A percentile compares a stretch with the other conserved stretches of the same genome.
Evolutionary conservation across 2,888 invertebrate species (phyloP).

Genomic region (Nineta flava): DNA sequence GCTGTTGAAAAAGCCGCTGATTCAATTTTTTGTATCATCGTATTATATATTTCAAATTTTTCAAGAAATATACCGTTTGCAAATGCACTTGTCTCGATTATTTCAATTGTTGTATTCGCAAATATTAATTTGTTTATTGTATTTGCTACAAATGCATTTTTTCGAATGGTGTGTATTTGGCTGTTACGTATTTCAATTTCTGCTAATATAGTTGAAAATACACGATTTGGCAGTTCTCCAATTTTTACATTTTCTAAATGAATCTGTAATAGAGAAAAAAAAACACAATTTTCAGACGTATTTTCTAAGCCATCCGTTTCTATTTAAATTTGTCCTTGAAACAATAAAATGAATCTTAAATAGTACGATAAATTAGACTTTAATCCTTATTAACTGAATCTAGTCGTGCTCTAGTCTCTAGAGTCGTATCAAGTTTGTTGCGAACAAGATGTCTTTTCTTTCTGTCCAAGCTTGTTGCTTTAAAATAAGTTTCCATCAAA

Average conservation of each 20-base stretch:
- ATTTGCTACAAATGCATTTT: slow-evolving; percentile 49
- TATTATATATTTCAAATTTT: slow-evolving; percentile 40
- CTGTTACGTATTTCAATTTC: slow-evolving; percentile 38
- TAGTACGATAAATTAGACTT: too few relatives aligned
- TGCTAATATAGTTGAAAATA: slow-evolving; percentile 48
- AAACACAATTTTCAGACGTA: too few relatives aligned
- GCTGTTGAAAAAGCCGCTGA: slow-evolving; percentile 45
- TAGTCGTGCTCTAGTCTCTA: too few relatives aligned
- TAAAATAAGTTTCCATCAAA: too few relatives aligned
- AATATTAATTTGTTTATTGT: slow-evolving; percentile 44
- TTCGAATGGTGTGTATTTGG: slow-evolving; percentile 36
- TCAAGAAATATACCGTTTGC: slow-evolving; percentile 42
- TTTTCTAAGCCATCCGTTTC: too few relatives aligned
- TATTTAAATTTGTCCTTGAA: too few relatives aligned
- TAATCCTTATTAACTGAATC: too few relatives aligned
- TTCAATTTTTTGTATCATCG: slow-evolving; percentile 37
- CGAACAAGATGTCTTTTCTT: too few relatives aligned
- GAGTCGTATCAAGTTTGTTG: too few relatives aligned
- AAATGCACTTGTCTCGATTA: slow-evolving; percentile 46
- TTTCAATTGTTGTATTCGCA: slow-evolving; percentile 40
- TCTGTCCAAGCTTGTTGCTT: too few relatives aligned
- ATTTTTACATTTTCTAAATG: slow-evolving; percentile 42
- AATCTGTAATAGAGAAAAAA: slow-evolving; percentile 33
- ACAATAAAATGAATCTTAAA: too few relatives aligned
- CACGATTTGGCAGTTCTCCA: slow-evolving; percentile 38